Evolutionary conservation across 2,888 invertebrate species (phyloP).

Genomic region (Drosophila robusta): DNA sequence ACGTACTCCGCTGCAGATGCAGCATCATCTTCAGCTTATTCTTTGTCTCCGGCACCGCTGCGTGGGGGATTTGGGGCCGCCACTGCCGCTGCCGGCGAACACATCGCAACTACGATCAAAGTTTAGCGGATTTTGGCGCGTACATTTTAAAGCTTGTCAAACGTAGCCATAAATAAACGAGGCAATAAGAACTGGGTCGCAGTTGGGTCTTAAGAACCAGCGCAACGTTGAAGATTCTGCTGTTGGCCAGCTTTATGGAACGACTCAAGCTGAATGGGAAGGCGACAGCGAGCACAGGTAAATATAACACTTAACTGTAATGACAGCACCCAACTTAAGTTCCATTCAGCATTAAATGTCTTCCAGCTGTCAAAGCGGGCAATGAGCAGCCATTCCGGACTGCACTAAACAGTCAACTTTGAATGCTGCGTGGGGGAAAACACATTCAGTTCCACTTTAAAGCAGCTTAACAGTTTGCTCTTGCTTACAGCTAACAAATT

Average conservation of each 20-base stretch:
- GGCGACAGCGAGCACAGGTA: slow-evolving; percentile 32
- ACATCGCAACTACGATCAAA: slow-evolving; percentile 65
- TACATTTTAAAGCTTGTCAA: slow-evolving; percentile 71
- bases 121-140: slow-evolving; percentile 57
- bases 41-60: slow-evolving; percentile 11
- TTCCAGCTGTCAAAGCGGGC: slow-evolving; percentile 42
- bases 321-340: slow-evolving; percentile 48
- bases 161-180: slow-evolving; percentile 68
- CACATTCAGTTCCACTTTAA: slow-evolving; percentile 13
- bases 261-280: slow-evolving; percentile 20
- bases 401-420: slow-evolving; percentile 28
- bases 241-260: slow-evolving; percentile 21
- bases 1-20: slow-evolving; percentile 41
- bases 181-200: slow-evolving; percentile 20
- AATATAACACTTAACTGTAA: slow-evolving; percentile 66
- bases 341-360: slow-evolving; percentile 52
- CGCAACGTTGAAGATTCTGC: neutral
- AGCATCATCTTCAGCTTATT: slow-evolving; percentile 10
- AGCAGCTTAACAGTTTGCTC: slow-evolving; percentile 10
- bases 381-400: slow-evolving; percentile 24
- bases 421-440: neutral
- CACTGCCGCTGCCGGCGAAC: slow-evolving; percentile 4
- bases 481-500: neutral
- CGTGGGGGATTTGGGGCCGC: slow-evolving; percentile 36
- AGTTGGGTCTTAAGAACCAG: neutral